A percentile compares a stretch with the other conserved stretches of the same genome.
These are phyloP conservation scores for Zosterops hypoxanthus DNA, from an alignment of 2,113 vertebrate species.

Conservation along the genomic window DNA sequence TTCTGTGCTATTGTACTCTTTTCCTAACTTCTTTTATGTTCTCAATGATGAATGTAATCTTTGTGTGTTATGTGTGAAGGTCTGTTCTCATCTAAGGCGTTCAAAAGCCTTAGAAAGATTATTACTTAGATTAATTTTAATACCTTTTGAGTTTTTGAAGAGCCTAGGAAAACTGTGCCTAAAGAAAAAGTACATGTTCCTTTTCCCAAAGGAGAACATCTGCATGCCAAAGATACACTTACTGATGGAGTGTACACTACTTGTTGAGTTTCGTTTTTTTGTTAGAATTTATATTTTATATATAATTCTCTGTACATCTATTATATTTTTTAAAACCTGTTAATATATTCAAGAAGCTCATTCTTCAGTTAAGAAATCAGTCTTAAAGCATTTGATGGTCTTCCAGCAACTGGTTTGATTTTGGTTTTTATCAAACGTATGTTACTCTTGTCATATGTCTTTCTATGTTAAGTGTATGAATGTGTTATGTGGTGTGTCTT, in stretches of 20 bases:
- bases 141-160: conserved; percentile 65
- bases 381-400: neutral
- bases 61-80: neutral
- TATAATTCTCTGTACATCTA: neutral
- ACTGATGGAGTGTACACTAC: neutral
- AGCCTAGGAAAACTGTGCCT: conserved; percentile 64
- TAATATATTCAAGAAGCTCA: neutral
- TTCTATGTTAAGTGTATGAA: neutral
- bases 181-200: conserved; percentile 63
- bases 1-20: neutral
- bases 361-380: neutral
- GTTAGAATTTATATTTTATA: neutral
- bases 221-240: conserved; percentile 54
- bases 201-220: conserved; percentile 57
- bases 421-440: neutral
- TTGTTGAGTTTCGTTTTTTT: neutral
- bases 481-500: neutral
- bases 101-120: neutral
- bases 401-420: neutral
- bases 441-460: neutral
- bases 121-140: conserved; percentile 29
- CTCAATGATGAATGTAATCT: neutral
- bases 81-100: neutral
- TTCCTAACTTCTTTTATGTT: neutral
- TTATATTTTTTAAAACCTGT: neutral